Base-by-base conservation (phyloP, 2,888 invertebrate species). In the Mystacides longicornis region DNA sequence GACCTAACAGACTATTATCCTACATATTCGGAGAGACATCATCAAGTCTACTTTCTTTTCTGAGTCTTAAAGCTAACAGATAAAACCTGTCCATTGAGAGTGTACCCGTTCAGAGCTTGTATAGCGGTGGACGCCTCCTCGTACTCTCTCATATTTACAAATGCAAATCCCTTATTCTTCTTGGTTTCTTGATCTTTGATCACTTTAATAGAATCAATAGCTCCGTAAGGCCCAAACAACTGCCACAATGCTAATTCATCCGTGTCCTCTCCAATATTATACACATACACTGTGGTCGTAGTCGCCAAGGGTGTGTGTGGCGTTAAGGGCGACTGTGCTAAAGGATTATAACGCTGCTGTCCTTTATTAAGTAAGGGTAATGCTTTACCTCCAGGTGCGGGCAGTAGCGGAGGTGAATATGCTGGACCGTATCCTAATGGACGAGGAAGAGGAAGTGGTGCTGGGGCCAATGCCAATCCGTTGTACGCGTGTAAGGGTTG, bases 41-140 rank as follows among this genome's bases (percentile, higher is more conserved):
- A n/a, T n/a, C n/a, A n/a, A n/a, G n/a, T n/a, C 37, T 52, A 60
- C 58, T 60, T 75, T 69, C 75, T 72, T 71, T 77, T 77, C 71
- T 76, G 77, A 60, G 77, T 77, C 72, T 77, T 77, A 75, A 77
- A 77, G 72, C 75, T 77, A 74, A 77, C 77, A 51, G 77, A 77
- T 67, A 77, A 71, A 69, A 77, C 77, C 71, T 77, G 77, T 64
- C 77, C 77, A 64, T 77, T 77, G 71, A 77, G 76, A 71, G 77
- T 73, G 67, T 75, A 76, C 62, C 77, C 77, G 62, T 77, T 77
- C 67, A 77, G 74, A 52, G 75, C 74, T 68, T 76, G 77, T 63
- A 77, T 77, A 64, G 77, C 77, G 74, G 76, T 72, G 23, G 77
- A 74, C 19, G 77, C 77, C 70, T 77, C 77, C 62, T 77, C 77